A percentile compares a stretch with the other conserved stretches of the same genome.
These are phyloP conservation scores for Deroplatys truncata DNA, from an alignment of 2,888 invertebrate genomes.

Conservation along the genomic window DNA sequence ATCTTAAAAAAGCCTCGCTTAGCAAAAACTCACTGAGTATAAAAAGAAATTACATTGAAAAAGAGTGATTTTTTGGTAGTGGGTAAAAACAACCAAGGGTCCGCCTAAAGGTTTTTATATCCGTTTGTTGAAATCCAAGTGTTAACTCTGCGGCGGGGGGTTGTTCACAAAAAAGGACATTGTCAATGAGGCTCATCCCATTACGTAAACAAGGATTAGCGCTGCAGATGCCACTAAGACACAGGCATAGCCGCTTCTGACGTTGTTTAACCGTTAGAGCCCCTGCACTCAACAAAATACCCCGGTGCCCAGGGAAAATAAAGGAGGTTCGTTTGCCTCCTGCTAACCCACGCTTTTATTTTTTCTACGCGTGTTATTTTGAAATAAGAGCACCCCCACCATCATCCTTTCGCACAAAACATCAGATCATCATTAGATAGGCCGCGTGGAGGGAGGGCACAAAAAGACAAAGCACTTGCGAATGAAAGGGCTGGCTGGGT, in stretches of 20 bases:
- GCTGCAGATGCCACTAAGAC: background rate
- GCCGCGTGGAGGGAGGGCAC: background rate
- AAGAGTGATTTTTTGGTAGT: too few species aligned
- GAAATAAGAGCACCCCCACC: background rate
- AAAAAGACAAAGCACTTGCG: constrained; percentile 4
- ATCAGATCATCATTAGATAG: constrained; percentile 15
- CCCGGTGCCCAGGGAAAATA: background rate
- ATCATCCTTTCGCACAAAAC: background rate
- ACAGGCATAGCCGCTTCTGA: background rate
- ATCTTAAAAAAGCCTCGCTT: too few species aligned
- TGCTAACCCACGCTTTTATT: background rate
- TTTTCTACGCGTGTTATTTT: background rate
- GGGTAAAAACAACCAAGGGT: too few species aligned
- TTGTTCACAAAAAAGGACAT: background rate
- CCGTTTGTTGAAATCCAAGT: too few species aligned
- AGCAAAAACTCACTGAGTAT: too few species aligned
- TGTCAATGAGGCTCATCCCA: background rate
- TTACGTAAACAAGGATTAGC: background rate
- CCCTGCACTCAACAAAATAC: background rate
- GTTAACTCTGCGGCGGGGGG: too few species aligned
- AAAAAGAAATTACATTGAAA: too few species aligned
- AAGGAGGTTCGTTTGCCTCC: background rate
- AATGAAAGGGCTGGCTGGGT: background rate
- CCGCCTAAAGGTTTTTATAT: too few species aligned
- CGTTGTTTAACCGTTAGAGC: background rate